phyloP scores from a whole-genome alignment of 2,888 invertebrate species.

The Dolichomitus sp. region DNA sequence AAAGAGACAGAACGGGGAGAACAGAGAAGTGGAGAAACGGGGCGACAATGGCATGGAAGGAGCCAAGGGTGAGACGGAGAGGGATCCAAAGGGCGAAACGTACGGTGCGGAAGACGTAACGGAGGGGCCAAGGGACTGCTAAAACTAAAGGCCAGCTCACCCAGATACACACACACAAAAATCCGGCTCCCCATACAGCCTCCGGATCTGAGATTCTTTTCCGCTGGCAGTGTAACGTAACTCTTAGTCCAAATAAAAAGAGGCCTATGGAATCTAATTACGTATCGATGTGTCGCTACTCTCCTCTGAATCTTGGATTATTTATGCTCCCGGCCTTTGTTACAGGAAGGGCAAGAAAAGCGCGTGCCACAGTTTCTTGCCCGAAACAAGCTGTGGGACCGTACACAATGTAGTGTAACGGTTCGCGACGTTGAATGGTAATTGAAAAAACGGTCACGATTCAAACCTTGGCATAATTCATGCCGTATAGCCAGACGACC shows the following conservation, averaged over 20 bases:
- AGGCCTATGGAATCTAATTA: slow-evolving; percentile 81
- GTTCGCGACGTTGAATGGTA: neutral
- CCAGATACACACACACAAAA: slow-evolving; percentile 29
- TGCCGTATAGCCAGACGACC: too few relatives aligned
- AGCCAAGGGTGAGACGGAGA: slow-evolving; percentile 47
- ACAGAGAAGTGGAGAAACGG: slow-evolving; percentile 45
- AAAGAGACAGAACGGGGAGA: slow-evolving; percentile 52
- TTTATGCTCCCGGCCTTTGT: slow-evolving; percentile 79
- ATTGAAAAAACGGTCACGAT: too few relatives aligned
- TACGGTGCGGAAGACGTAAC: slow-evolving; percentile 53
- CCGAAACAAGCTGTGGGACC: neutral
- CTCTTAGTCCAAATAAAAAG: slow-evolving; percentile 76
- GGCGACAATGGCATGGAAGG: slow-evolving; percentile 40
- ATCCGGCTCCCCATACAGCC: slow-evolving; percentile 7
- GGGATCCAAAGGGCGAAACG: slow-evolving; percentile 58
- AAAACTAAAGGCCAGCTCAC: slow-evolving; percentile 31
- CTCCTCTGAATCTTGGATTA: slow-evolving; percentile 76
- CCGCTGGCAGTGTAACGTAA: slow-evolving; percentile 70
- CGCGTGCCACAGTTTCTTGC: slow-evolving; percentile 36
- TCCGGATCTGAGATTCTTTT: slow-evolving; percentile 72
- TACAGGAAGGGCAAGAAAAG: slow-evolving; percentile 54
- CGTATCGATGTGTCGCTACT: slow-evolving; percentile 68
- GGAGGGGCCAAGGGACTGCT: slow-evolving; percentile 42
- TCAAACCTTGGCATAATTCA: too few relatives aligned
- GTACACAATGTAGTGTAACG: neutral